phyloP scores from a whole-genome alignment of 2,113 vertebrate species.

The Isurus oxyrinchus region DNA sequence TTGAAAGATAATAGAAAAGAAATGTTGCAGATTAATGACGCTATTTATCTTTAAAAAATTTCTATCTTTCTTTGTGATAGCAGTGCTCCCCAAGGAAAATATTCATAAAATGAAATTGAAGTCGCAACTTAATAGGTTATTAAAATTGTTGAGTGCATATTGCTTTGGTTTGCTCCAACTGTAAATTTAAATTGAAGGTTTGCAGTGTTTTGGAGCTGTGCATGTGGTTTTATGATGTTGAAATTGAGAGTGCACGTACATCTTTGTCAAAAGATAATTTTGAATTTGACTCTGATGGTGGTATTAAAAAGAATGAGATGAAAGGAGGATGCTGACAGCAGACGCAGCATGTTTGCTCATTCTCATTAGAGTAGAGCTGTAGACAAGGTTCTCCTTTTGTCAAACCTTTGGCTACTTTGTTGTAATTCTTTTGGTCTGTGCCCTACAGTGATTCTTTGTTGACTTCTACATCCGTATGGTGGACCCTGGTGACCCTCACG shows the following conservation, averaged over 20 bases:
- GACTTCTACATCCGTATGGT: constrained; percentile 45
- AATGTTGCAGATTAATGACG: constrained; percentile 97
- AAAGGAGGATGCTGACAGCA: constrained; percentile 31
- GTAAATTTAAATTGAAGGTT: constrained; percentile 68
- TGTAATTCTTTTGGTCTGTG: constrained; percentile 47
- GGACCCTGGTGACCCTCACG: constrained; percentile 46
- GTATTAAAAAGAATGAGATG: constrained; percentile 43
- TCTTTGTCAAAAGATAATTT: constrained; percentile 37
- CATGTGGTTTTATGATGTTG: constrained; percentile 35
- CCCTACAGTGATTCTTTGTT: constrained; percentile 49
- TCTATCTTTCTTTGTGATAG: constrained; percentile 90
- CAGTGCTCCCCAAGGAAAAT: constrained; percentile 80
- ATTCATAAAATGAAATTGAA: constrained; percentile 99
- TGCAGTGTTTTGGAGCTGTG: constrained; percentile 50
- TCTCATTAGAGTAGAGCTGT: constrained; percentile 42
- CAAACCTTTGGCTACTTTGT: constrained; percentile 41
- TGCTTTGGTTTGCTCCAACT: constrained; percentile 64
- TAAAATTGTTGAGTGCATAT: constrained; percentile 82
- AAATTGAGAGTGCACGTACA: constrained; percentile 27
- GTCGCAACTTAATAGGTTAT: constrained; percentile 97
- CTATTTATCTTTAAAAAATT: constrained; percentile 92
- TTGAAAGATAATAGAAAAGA: constrained; percentile 94
- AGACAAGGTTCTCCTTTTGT: constrained; percentile 38
- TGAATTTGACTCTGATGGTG: constrained; percentile 42
- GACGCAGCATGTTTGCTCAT: constrained; percentile 36